Evolutionary conservation across 2,113 vertebrate genomes (phyloP), one percentile per base, ranked within the genome.

Genomic region (Tachysurus fulvidraco): DNA sequence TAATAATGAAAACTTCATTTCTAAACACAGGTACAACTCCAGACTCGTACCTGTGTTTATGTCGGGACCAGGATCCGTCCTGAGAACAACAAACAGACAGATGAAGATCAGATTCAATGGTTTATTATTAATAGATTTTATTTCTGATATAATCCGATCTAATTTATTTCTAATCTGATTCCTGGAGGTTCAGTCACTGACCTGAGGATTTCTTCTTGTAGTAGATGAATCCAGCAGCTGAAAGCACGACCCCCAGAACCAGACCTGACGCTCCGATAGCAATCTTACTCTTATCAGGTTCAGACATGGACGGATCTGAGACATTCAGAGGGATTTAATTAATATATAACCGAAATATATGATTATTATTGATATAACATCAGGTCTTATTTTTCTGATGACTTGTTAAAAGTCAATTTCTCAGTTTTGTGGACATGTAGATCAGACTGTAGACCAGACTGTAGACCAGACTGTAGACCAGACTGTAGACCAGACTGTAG

Each of bases 201-300:
- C 88, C 83, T 65, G 10, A 3, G 14, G 46, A n/a, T 52, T 86
- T 91, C 12, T 0, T 93, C 85, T 74, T 91, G 87, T 88, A 92
- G 88, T 89, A 93, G 90, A 92, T 85, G 21, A 91, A 44, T 9
- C 93, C 93, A 83, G 44, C 86, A 77, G 84, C 0, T 30, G 89
- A 86, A 65, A 91, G 65, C 30, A 91, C 21, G 65, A 92, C 74
- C 60, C 93, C 94, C 82, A 93, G 78, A 60, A 92, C 21, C 74
- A 93, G 83, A 17, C 90, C 93, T 46, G 88, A 89, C 5, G 88
- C 59, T 28, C 93, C 92, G 13, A 93, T 81, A 28, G 74, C 67
- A 0, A 91, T 84, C 41, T 91, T 92, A n/a, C 87, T 90, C 54
- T 5, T 91, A 16, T 85, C 82, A 14, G 90, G 81, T 64, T 91